Evolutionary conservation across 2,797 vertebrate species (phyloP), one percentile per base, ranked within the genome.

Genomic region (Sebastiscus tertius): DNA sequence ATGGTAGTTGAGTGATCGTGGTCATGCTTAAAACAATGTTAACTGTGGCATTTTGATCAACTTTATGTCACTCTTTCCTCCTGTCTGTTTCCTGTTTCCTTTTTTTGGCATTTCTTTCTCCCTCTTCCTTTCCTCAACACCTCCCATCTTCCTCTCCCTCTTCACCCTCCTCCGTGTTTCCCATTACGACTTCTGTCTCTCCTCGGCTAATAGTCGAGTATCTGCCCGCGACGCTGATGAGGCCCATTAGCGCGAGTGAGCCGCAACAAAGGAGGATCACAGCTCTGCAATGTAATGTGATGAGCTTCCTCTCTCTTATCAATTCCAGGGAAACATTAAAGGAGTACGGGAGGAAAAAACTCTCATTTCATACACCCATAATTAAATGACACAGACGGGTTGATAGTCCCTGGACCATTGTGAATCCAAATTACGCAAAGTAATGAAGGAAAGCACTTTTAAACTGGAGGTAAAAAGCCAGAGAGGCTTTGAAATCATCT

Each of bases 211-310:
- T 96, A 97, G 96, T 95, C 91, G 94, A 94, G 95, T 94, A 91
- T 94, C 95, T 97, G 94, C 95, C 95, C 94, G 95, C 85, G 93
- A 93, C 62, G 61, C 90, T 94, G 94, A 95, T 93, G 90, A 93
- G 96, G 92, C 94, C 95, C 96, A 96, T 97, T 97, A 97, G 95
- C 67, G 93, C 83, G 95, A 96, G 95, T 93, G 96, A 94, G 94
- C 92, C 8, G 74, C 93, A 95, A 95, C 94, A 94, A 96, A 92
- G 89, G 94, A 90, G 87, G 92, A 96, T 95, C 95, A 95, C 95
- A 95, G 96, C 96, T 92, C 75, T 34, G 92, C 87, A 92, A 75
- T 0, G 90, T 90, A 91, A 94, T 96, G 95, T 94, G 94, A 96
- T 96, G 96, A 95, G 93, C 91, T 92, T 91, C 91, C 88, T 88